A percentile compares a stretch with the other conserved stretches of the same genome.
Evolutionary conservation across 2,888 invertebrate genomes (phyloP).

Genomic region (Zygogramma bicolorata): DNA sequence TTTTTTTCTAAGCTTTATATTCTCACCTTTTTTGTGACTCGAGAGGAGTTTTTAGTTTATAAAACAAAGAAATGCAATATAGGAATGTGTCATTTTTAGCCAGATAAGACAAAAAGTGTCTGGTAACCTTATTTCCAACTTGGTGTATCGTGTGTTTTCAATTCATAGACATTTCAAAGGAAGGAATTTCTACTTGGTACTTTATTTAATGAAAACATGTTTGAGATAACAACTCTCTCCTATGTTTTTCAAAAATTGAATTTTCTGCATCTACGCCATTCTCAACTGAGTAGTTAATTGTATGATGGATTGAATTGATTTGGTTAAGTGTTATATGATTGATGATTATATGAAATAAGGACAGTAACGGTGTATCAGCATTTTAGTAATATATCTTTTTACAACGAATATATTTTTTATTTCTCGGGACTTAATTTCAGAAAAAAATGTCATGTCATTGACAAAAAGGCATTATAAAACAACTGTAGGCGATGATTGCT

Average conservation of each 20-base stretch:
- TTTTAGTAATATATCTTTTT: conserved; percentile 3
- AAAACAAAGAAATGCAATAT: no score
- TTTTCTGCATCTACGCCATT: not conserved
- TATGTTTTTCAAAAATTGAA: not conserved
- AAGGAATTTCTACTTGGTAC: no score
- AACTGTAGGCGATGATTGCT: no score
- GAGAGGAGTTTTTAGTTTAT: no score
- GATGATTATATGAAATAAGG: not conserved
- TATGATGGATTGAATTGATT: not conserved
- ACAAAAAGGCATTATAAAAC: no score
- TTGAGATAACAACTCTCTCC: no score
- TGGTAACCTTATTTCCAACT: not conserved
- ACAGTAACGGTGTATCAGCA: not conserved
- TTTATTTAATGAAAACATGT: no score
- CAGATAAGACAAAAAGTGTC: not conserved
- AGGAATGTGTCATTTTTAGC: no score
- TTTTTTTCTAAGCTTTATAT: not conserved
- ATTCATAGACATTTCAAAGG: no score
- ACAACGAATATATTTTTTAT: not conserved
- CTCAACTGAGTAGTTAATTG: not conserved
- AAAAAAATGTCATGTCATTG: no score
- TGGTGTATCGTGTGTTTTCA: not conserved
- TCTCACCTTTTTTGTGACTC: not conserved
- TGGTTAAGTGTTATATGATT: not conserved
- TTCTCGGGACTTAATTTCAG: no score